Conservation (phyloP, 2,797 vertebrate species). For the Coluber constrictor region DNA sequence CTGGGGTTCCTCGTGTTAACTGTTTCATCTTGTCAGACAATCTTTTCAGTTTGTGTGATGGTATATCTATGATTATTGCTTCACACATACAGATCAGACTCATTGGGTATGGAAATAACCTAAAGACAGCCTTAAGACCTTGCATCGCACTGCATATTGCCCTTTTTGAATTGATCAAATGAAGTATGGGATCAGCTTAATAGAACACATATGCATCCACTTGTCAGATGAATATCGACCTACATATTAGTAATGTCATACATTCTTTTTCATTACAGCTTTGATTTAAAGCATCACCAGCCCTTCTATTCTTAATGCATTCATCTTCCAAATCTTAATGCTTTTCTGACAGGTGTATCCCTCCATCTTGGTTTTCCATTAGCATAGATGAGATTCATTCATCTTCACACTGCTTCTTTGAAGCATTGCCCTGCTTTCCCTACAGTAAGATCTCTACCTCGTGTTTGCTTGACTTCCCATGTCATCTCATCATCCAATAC, state of each 20-base stretch:
- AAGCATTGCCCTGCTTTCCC: neutral
- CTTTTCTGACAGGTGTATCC: neutral
- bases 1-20: neutral
- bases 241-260: neutral
- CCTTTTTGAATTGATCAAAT: neutral
- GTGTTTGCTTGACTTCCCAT: neutral
- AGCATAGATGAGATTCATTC: neutral
- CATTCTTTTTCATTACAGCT: neutral
- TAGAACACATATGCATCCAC: neutral
- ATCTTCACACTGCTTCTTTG: neutral
- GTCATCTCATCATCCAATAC: conserved; percentile 3
- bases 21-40: neutral
- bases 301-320: neutral
- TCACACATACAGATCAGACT: neutral
- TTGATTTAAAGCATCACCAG: neutral
- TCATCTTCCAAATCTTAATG: neutral
- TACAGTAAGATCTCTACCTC: neutral
- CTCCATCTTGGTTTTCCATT: neutral
- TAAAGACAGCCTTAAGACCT: neutral
- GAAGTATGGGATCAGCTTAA: neutral
- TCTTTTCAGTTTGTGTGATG: neutral
- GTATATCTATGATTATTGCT: neutral
- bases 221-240: neutral
- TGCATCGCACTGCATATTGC: neutral
- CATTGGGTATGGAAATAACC: neutral